Evolutionary conservation across 2,113 vertebrate species (phyloP).

Genomic region (Ictalurus punctatus): DNA sequence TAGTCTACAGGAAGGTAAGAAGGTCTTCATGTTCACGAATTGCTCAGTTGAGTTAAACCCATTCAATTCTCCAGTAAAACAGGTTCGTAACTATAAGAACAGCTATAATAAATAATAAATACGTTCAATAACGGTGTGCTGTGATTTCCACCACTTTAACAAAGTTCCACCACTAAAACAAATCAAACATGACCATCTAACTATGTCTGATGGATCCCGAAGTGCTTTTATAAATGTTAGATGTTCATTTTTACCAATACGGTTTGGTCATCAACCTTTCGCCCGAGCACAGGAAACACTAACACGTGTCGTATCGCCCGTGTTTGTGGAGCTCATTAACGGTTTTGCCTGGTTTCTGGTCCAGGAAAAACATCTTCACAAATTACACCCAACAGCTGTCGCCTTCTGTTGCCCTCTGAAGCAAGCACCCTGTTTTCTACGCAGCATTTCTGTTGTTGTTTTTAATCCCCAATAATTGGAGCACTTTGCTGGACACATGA

Average conservation of each 20-base stretch:
- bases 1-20: too few relatives aligned
- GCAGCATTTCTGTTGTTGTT: background rate
- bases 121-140: background rate
- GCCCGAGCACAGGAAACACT: background rate
- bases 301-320: background rate
- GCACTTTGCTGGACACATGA: background rate
- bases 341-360: background rate
- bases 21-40: background rate
- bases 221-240: background rate
- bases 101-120: background rate
- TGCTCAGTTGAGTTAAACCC: background rate
- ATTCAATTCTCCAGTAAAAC: background rate
- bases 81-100: background rate
- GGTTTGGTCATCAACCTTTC: background rate
- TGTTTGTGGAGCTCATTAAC: slow-evolving; percentile 15
- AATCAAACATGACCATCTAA: background rate
- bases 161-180: background rate
- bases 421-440: background rate
- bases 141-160: background rate
- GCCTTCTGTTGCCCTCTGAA: background rate
- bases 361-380: slow-evolving; percentile 3
- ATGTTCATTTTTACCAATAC: too few relatives aligned
- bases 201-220: background rate
- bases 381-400: slow-evolving; percentile 33
- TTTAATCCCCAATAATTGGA: background rate